Base-by-base conservation (phyloP, 2,888 invertebrate genomes). In the Mythimna ferrago region DNA sequence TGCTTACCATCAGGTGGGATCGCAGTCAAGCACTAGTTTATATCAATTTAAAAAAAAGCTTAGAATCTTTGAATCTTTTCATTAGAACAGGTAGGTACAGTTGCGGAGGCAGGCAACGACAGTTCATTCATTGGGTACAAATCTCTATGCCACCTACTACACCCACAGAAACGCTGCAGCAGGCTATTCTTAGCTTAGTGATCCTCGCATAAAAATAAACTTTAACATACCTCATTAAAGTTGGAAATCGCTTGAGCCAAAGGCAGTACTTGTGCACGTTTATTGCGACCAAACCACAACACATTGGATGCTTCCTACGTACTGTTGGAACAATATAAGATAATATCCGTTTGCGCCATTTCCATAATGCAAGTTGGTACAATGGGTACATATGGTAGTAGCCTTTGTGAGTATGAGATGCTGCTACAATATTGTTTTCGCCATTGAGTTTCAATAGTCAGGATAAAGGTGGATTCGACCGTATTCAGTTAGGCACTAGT, bases 261-360 rank as follows among this genome's bases (percentile, higher is more conserved):
- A 14, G 7, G 35, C 32, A 19, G 53, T 60, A 16, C 77, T 63
- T 70, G 70, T 66, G 16, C 48, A 76, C 61, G 56, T 76, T 76
- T 78, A 80, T 64, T 61, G 80, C 61, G 32, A 66, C 38, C 32
- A 57, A 71, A 79, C 80, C 69, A 53, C 72, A 66, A 83, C 76
- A 67, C 76, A 76, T 72, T 76, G 70, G 65, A 68, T 66, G 71
- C 61, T 76, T 80, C 76, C 76, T 73, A 80, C 67, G 53, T 69
- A 66, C 51, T 14, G 74, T 64, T 58, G 65, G 67, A 74, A 81
- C 79, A 81, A 82, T 82, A 71, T 79, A 75, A 82, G 79, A 79
- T 82, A 71, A 81, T 82, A 79, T 82, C 81, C 83, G 75, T 69
- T 82, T 64, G 79, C 78, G 38, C 82, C 57, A 79, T 75, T 81